Evolutionary conservation across 2,888 invertebrate species (phyloP).

Genomic region (Xestoiulus laeticollis): DNA sequence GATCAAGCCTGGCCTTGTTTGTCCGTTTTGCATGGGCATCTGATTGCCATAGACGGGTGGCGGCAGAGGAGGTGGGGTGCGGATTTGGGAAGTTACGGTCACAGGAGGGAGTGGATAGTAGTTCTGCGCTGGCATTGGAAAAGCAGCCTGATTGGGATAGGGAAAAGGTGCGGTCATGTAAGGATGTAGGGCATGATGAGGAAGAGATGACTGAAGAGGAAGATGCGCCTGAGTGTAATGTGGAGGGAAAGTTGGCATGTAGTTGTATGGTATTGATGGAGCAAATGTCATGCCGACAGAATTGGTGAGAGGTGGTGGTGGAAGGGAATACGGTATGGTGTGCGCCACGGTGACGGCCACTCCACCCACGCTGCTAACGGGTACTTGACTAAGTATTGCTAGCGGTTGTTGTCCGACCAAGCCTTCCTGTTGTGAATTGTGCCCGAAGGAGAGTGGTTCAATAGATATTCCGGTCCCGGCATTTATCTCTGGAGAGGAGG

Average conservation of each 20-base stretch:
- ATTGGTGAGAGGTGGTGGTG: conserved; percentile 50
- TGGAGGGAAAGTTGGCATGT: conserved; percentile 55
- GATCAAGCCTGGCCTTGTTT: conserved; percentile 57
- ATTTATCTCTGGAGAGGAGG: background rate
- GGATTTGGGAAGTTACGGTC: conserved; percentile 53
- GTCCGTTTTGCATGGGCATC: conserved; percentile 58
- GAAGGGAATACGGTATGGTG: conserved; percentile 52
- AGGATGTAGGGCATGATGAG: conserved; percentile 56
- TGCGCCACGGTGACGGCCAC: conserved; percentile 53
- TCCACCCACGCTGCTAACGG: conserved; percentile 46
- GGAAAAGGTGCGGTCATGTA: conserved; percentile 55
- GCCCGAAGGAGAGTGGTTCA: conserved; percentile 6
- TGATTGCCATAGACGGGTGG: conserved; percentile 58
- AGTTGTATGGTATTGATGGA: conserved; percentile 51
- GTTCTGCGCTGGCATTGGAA: conserved; percentile 54
- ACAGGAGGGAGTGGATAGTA: conserved; percentile 55
- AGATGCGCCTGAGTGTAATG: conserved; percentile 55
- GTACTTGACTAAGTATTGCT: conserved; percentile 38
- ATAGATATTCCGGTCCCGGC: conserved; percentile 17
- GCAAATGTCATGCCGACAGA: conserved; percentile 53
- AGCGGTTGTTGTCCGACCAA: conserved; percentile 42
- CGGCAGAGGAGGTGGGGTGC: conserved; percentile 55
- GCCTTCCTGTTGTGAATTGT: conserved; percentile 17
- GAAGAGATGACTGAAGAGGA: conserved; percentile 56
- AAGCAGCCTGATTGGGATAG: conserved; percentile 52